A percentile compares a stretch with the other conserved stretches of the same genome.
phyloP scores from a whole-genome alignment of 2,888 invertebrate species.

The Rhaphigaster nebulosa region DNA sequence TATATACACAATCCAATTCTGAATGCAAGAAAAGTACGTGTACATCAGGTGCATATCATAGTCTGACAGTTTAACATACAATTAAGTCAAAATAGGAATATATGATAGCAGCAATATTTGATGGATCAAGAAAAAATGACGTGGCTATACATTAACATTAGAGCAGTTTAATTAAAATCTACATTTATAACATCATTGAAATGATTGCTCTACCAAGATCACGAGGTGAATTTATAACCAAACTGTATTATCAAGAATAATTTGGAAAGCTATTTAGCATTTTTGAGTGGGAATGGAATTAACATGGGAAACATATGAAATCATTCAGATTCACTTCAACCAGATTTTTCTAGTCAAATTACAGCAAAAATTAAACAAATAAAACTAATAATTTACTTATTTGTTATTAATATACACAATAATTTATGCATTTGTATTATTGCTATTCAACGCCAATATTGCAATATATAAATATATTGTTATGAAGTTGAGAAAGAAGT shows the following conservation, averaged over 20 bases:
- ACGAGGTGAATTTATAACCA: neutral
- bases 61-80: neutral
- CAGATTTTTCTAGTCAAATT: too few species aligned
- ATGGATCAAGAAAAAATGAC: neutral
- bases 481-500: neutral
- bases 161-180: neutral
- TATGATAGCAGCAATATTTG: neutral
- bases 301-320: too few species aligned
- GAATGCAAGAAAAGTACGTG: too few species aligned
- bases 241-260: too few species aligned
- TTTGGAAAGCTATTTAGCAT: neutral
- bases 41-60: neutral
- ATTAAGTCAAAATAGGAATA: neutral
- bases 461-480: neutral
- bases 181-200: neutral
- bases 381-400: too few species aligned
- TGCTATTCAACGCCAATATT: too few species aligned
- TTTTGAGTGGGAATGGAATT: neutral
- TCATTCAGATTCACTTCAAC: too few species aligned
- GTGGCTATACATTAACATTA: neutral
- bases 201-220: neutral
- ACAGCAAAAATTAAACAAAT: too few species aligned
- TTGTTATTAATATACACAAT: too few species aligned
- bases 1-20: too few species aligned
- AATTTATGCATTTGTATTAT: too few species aligned